Evolutionary conservation across 1,140 invertebrate genomes (phyloP), one percentile per base, ranked within the genome.

Genomic region (Phymastichus coffea): DNA sequence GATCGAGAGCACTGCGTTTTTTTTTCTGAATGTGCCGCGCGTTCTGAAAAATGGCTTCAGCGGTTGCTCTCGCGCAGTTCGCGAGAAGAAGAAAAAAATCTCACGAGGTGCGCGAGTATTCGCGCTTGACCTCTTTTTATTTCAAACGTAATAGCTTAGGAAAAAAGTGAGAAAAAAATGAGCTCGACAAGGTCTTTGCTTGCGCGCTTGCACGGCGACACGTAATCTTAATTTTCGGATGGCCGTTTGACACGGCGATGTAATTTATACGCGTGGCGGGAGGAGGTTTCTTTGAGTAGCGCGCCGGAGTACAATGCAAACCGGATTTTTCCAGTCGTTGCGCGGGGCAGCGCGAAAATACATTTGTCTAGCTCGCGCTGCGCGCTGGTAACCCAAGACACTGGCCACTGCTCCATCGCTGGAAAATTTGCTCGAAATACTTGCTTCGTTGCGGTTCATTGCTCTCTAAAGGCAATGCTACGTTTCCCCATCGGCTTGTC

Each of bases 281-380:
- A 17, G 9, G 19, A 0, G 2, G 37, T n/a, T 38, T n/a, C 23
- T 41, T 33, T 41, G 14, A 17, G 17, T 15, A 10, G 17, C 47
- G 19, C 12, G 17, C 19, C 49, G 35, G 22, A 40, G 20, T 3
- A 6, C 12, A 51, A 51, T 43, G 26, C 40, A 35, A 44, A 58
- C 48, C 48, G 48, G 38, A 58, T 58, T 58, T 43, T 58, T 40
- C 26, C 35, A 41, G 35, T 52, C 12, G n/a, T 25, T 19, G 8
- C 43, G 26, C 17, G 12, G n/a, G 4, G 40, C 33, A 10, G 12
- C 25, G 46, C 37, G 46, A 37, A 49, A 41, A 57, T 57, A 57
- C 40, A 49, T 57, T 57, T 28, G 14, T 14, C 22, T 25, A 28
- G 48, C 49, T 49, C 41, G 25, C 43, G 7, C 23, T 14, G 37